phyloP scores from a whole-genome alignment of 1,140 invertebrate species.

The Oscheius sp. region DNA sequence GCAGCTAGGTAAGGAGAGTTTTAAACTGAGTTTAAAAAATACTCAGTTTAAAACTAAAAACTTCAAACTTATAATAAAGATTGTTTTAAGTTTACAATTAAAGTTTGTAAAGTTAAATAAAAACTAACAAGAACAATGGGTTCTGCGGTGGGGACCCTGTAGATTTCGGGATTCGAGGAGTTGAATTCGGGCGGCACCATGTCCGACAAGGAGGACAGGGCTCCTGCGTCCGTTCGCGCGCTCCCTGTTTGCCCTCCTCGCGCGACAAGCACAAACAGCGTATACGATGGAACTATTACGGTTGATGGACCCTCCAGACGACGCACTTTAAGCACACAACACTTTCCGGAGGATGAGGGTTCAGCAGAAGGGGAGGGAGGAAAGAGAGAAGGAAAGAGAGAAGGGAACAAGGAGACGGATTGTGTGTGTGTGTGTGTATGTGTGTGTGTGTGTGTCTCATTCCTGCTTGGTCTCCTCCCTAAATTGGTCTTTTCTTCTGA shows the following conservation, averaged over 20 bases:
- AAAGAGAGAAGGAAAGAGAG: no score
- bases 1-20: background rate
- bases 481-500: no score
- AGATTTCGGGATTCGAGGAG: constrained; percentile 35
- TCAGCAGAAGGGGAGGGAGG: no score
- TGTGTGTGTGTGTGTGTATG: no score
- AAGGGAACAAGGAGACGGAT: no score
- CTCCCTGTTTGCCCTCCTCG: background rate
- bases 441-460: no score
- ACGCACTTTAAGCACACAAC: background rate
- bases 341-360: no score
- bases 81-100: background rate
- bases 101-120: background rate
- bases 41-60: background rate
- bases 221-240: background rate
- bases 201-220: background rate
- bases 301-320: background rate
- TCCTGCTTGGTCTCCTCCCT: no score
- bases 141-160: constrained; percentile 34
- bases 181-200: constrained; percentile 42
- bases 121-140: constrained; percentile 39
- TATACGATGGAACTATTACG: constrained; percentile 1
- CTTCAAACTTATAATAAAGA: no score
- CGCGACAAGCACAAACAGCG: background rate
- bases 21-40: background rate